These are phyloP conservation scores for Drosophila quadrilineata DNA, from an alignment of 1,140 invertebrate species.

Conservation along the genomic window DNA sequence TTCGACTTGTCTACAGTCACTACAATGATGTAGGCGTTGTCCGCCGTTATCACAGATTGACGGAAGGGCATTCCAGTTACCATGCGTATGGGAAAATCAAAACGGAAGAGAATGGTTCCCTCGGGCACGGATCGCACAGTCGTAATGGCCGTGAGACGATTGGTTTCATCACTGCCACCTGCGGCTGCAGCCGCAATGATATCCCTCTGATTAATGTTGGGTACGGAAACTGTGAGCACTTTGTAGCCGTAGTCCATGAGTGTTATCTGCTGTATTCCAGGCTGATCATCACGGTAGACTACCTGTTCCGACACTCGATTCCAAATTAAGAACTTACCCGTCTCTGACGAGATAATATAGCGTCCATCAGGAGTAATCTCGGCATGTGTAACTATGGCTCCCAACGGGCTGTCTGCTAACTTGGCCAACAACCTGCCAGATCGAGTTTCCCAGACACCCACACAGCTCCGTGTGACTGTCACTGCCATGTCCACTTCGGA, in stretches of 20 bases:
- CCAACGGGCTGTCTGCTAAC: slow-evolving; percentile 94
- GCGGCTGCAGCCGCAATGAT: slow-evolving; percentile 43
- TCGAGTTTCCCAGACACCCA: slow-evolving; percentile 97
- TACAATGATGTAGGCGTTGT: slow-evolving; percentile 89
- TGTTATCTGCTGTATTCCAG: slow-evolving; percentile 92
- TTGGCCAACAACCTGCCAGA: slow-evolving; percentile 91
- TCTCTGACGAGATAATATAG: slow-evolving; percentile 94
- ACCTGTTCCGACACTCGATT: slow-evolving; percentile 92
- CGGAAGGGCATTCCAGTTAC: slow-evolving; percentile 86
- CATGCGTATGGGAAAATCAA: slow-evolving; percentile 89
- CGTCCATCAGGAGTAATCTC: slow-evolving; percentile 92
- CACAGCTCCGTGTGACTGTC: slow-evolving; percentile 94
- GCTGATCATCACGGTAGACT: slow-evolving; percentile 91
- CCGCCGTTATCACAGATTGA: slow-evolving; percentile 89
- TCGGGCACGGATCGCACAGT: slow-evolving; percentile 88
- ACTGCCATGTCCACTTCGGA: slow-evolving; percentile 90
- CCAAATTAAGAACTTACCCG: slow-evolving; percentile 96
- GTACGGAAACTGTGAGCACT: slow-evolving; percentile 92
- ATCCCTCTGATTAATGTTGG: slow-evolving; percentile 82
- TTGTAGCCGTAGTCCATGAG: slow-evolving; percentile 92
- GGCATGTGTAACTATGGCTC: slow-evolving; percentile 97
- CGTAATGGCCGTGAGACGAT: slow-evolving; percentile 85
- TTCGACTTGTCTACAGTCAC: slow-evolving; percentile 91
- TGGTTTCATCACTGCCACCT: slow-evolving; percentile 80
- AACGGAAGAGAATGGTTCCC: slow-evolving; percentile 88